These are phyloP conservation scores for Gymnocheta viridis DNA, from an alignment of 2,888 invertebrate genomes.

Conservation along the genomic window DNA sequence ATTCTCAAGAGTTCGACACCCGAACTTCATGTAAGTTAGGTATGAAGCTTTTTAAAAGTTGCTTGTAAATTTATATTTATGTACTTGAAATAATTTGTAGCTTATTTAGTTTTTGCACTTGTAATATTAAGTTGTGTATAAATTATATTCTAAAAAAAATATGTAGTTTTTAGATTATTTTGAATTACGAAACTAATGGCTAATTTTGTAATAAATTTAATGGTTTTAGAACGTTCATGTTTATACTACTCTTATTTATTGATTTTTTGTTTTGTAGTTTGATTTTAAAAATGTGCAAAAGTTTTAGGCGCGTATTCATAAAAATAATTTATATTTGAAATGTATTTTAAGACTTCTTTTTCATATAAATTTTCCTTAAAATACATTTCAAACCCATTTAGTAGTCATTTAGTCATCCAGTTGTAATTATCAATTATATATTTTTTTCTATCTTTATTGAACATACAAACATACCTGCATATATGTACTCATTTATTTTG, in stretches of 20 bases:
- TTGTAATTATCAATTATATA: slow-evolving; percentile 3
- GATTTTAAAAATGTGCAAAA: background rate
- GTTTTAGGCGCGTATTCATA: background rate
- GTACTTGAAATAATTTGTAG: slow-evolving; percentile 24
- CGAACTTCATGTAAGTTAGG: slow-evolving; percentile 71
- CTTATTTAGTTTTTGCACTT: slow-evolving; percentile 48
- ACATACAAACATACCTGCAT: background rate
- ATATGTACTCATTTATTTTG: background rate
- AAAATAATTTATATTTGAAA: too few species aligned
- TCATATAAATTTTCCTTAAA: too few species aligned
- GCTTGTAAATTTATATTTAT: background rate
- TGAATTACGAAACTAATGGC: background rate
- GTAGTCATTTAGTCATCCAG: background rate
- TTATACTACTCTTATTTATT: background rate
- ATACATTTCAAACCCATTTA: too few species aligned
- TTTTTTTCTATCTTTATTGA: background rate
- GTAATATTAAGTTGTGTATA: slow-evolving; percentile 26
- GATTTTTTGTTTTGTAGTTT: slow-evolving; percentile 15
- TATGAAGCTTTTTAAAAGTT: slow-evolving; percentile 42
- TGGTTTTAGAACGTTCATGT: slow-evolving; percentile 4
- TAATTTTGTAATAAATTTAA: background rate
- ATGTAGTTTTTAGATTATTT: background rate
- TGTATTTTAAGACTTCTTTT: too few species aligned
- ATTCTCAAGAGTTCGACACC: background rate
- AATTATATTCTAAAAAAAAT: background rate